Conservation (phyloP, 2,888 invertebrate genomes). For the Harmothoe impar region DNA sequence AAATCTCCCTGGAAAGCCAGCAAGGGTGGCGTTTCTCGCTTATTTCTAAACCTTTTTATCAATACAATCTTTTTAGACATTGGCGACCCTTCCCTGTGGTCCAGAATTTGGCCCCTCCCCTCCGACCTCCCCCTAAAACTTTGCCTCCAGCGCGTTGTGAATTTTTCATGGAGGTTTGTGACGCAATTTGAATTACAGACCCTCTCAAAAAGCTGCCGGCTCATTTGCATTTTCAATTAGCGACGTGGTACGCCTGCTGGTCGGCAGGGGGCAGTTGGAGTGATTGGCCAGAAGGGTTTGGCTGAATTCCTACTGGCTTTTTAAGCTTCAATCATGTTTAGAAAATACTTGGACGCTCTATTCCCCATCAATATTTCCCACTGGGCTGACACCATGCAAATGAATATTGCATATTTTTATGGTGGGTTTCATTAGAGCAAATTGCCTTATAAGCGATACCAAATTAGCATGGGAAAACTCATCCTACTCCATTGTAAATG, state of each 20-base stretch:
- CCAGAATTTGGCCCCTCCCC: background rate
- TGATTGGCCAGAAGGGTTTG: background rate
- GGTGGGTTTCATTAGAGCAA: background rate
- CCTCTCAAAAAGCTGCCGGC: background rate
- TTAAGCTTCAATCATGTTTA: background rate
- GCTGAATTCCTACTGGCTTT: background rate
- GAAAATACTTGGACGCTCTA: background rate
- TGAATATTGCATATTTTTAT: background rate
- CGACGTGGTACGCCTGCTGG: background rate
- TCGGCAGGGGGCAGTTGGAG: background rate
- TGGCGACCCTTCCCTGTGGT: background rate
- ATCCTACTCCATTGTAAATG: too few relatives aligned
- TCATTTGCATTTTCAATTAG: slow-evolving; percentile 59
- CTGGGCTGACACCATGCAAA: background rate
- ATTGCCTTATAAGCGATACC: too few relatives aligned
- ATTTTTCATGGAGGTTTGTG: slow-evolving; percentile 44
- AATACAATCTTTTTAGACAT: background rate
- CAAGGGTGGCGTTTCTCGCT: background rate
- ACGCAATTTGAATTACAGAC: slow-evolving; percentile 58
- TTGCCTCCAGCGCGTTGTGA: slow-evolving; percentile 16
- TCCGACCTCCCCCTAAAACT: background rate
- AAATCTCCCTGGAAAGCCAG: background rate
- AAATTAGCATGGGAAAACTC: too few relatives aligned
- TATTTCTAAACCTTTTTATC: background rate
- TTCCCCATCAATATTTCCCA: background rate